Percentiles rank a stretch among this genome's conserved stretches.
phyloP scores from a whole-genome alignment of 2,113 vertebrate species.

The Sisor rabdophorus region DNA sequence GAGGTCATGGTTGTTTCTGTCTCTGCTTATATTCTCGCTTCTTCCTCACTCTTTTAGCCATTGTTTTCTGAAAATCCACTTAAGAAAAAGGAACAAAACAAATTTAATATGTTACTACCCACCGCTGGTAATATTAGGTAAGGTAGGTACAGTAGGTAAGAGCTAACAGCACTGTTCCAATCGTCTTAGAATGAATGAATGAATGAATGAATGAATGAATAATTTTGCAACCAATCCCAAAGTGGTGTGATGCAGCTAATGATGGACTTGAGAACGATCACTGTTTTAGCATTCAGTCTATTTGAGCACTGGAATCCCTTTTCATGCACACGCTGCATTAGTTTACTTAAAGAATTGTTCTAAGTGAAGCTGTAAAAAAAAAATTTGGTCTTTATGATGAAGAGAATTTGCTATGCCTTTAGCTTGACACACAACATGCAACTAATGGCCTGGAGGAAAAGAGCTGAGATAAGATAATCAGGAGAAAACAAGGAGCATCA shows the following conservation, averaged over 20 bases:
- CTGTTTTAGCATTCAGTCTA: constrained; percentile 21
- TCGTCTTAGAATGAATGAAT: constrained; percentile 39
- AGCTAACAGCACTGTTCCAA: constrained; percentile 3
- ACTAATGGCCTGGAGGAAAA: constrained; percentile 20
- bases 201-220: too few relatives aligned
- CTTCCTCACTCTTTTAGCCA: too few relatives aligned
- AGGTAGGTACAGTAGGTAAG: too few relatives aligned
- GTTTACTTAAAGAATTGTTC: constrained; percentile 39
- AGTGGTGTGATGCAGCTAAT: background rate
- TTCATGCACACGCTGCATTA: constrained; percentile 11
- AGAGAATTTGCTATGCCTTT: constrained; percentile 4
- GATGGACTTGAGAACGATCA: constrained; percentile 43
- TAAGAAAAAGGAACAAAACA: too few relatives aligned
- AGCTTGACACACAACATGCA: background rate
- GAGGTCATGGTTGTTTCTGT: too few relatives aligned
- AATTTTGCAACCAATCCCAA: background rate
- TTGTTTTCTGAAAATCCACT: too few relatives aligned
- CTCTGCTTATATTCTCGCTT: too few relatives aligned
- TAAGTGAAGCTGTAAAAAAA: constrained; percentile 21
- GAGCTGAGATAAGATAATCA: constrained; percentile 18
- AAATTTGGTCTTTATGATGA: background rate
- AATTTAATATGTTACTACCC: too few relatives aligned
- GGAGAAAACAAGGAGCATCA: background rate
- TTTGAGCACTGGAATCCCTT: constrained; percentile 30
- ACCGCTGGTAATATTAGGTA: too few relatives aligned